Evolutionary conservation across 2,797 vertebrate genomes (phyloP).

Genomic region (Hypotaenidia okinawae): DNA sequence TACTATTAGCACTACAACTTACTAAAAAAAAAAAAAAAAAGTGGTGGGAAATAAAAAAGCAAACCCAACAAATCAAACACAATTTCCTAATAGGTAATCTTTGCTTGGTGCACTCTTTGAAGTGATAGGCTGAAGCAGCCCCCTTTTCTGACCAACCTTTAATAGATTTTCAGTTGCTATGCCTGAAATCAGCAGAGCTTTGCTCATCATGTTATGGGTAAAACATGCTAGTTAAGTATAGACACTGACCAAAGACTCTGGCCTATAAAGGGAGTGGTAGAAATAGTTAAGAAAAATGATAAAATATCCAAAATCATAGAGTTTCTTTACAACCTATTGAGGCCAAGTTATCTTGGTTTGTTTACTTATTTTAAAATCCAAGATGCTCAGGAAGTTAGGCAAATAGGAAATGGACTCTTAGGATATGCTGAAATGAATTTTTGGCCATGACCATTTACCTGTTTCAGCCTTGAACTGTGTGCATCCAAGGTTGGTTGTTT

Average conservation of each 20-base stretch:
- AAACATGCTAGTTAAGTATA: neutral
- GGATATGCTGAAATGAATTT: neutral
- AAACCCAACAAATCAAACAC: neutral
- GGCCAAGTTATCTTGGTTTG: neutral
- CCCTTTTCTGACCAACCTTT: neutral
- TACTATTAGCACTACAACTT: neutral
- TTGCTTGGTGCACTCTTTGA: neutral
- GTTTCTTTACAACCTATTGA: neutral
- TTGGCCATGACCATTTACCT: slow-evolving; percentile 5
- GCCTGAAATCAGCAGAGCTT: neutral
- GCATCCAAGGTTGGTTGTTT: neutral
- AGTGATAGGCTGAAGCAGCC: neutral
- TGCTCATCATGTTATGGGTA: neutral
- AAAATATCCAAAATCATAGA: neutral
- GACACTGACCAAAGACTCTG: neutral
- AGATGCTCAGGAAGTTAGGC: slow-evolving; percentile 20
- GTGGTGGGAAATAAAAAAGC: too few relatives aligned
- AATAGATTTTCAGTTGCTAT: neutral
- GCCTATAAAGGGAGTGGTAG: neutral
- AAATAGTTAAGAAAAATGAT: neutral
- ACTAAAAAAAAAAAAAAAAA: neutral
- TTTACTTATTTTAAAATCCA: neutral
- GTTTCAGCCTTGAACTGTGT: slow-evolving; percentile 29
- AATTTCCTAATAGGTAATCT: neutral
- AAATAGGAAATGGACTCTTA: neutral